These are phyloP conservation scores for Biston stratarius DNA, from an alignment of 2,888 invertebrate species.

Conservation along the genomic window DNA sequence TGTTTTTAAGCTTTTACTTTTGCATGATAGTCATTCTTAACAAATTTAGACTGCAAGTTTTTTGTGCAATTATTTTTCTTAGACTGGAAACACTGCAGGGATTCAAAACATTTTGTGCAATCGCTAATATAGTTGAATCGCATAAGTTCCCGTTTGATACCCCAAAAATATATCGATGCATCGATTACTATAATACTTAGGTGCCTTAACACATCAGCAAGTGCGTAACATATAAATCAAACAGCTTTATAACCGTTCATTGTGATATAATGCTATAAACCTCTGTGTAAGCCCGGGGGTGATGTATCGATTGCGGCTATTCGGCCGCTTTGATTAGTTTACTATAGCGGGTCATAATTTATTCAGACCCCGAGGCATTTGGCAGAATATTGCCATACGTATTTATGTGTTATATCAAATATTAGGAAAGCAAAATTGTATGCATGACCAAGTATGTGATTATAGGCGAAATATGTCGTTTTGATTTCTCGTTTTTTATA, in stretches of 20 bases:
- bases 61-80: no score
- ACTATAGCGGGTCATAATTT: constrained; percentile 29
- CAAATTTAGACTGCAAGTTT: no score
- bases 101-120: no score
- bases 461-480: background rate
- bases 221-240: constrained; percentile 1
- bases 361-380: constrained; percentile 29
- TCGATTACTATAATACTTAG: no score
- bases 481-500: no score
- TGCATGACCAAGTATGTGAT: background rate
- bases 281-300: constrained; percentile 18
- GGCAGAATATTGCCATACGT: background rate
- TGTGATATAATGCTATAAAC: constrained; percentile 2
- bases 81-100: no score
- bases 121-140: no score
- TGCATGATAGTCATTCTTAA: no score
- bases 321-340: constrained; percentile 36
- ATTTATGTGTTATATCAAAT: constrained; percentile 5
- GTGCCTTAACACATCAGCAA: no score
- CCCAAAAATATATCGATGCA: no score
- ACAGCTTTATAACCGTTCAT: constrained; percentile 4
- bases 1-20: no score
- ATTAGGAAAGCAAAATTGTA: background rate
- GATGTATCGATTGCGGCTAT: constrained; percentile 30
- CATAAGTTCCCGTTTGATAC: no score